Evolutionary conservation across 2,888 invertebrate genomes (phyloP).

Genomic region (Lithophane leautieri): DNA sequence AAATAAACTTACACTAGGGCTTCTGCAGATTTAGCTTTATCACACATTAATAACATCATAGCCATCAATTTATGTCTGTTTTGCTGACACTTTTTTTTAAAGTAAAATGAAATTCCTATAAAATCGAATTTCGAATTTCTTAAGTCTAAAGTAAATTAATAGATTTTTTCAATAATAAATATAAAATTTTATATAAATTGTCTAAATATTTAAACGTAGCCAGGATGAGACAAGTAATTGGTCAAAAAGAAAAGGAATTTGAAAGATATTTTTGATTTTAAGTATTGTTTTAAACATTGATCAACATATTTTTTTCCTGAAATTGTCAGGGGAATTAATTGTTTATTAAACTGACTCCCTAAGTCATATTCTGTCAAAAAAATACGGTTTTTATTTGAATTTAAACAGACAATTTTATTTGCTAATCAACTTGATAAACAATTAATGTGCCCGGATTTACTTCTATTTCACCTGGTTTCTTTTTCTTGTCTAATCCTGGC

Average conservation of each 20-base stretch:
- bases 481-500: conserved; percentile 12
- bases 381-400: not conserved
- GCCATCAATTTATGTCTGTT: not conserved
- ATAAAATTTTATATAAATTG: conserved; percentile 19
- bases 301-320: not conserved
- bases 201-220: conserved; percentile 7
- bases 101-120: conserved; percentile 22
- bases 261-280: not conserved
- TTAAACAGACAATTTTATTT: not conserved
- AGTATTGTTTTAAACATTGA: not conserved
- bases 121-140: conserved; percentile 23
- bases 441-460: not conserved
- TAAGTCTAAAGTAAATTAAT: conserved; percentile 11
- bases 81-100: conserved; percentile 3
- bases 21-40: not conserved
- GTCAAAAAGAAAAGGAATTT: not conserved
- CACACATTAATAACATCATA: conserved; percentile 14
- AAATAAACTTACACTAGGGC: too few relatives aligned
- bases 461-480: not conserved
- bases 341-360: not conserved
- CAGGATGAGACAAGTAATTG: not conserved
- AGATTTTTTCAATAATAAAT: conserved; percentile 8
- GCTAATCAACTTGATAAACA: not conserved
- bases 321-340: not conserved
- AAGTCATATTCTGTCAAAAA: not conserved